Base-by-base conservation (phyloP, 1,140 invertebrate species). In the Drosophila murphyi region DNA sequence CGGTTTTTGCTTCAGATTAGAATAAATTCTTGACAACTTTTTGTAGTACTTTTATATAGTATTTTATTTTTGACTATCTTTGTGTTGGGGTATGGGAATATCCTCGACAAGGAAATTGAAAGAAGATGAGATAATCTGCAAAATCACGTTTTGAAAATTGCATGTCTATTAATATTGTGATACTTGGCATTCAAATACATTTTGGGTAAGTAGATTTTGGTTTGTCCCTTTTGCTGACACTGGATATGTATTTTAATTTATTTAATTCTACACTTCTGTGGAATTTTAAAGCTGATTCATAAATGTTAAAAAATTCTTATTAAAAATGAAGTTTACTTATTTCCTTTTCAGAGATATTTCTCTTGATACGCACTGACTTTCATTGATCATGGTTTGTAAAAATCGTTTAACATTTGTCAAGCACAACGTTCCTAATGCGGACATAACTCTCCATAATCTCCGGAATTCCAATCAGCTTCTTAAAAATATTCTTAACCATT, bases 101-200 rank as follows among this genome's bases (percentile, higher is more conserved):
- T 92, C 91, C 28, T 89, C 87, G 4, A 92, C 72, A 48, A 92
- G 81, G 45, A 90, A 91, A 29, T 92, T 89, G 0, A 94, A 95
- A 7, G 95, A 95, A 94, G 94, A 74, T 95, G 93, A 95, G 92
- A 76, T 95, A 93, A 69, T 93, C 95, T 95, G 78, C 20, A 20
- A 60, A 32, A 65, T 12, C 6, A 2, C 4, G 6, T 31, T 20
- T 3, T 35, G 10, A 54, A 7, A 5, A 45, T 4, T 1, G 0
- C 12, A 95, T 94, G 87, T 95, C 95, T 83, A 96, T 94, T 93
- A 95, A 95, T 74, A 95, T 95, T 34, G 93, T 92, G 94, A 76
- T 96, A 96, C 20, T 94, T 94, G 3, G 95, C 95, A 82, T 96
- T 95, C 45, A 96, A 94, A 76, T 94, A 93, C 81, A 95, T 93